Evolutionary conservation across 2,113 vertebrate genomes (phyloP), one percentile per base, ranked within the genome.

Genomic region (Chascanopsetta lugubris): DNA sequence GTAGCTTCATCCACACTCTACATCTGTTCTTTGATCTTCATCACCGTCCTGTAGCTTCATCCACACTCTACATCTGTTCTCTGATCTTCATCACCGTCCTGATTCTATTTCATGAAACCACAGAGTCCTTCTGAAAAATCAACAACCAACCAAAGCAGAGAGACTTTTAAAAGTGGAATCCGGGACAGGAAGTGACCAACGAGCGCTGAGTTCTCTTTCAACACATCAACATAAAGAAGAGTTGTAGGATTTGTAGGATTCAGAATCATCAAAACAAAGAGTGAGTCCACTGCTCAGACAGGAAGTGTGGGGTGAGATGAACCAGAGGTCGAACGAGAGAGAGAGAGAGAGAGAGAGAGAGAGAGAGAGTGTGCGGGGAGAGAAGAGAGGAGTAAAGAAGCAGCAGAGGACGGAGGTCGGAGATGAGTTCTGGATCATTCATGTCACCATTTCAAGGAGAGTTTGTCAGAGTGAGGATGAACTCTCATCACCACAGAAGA

Each of bases 391-490:
- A 87, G 79, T 77, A 73, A 82, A 72, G 89, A 77, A 70, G 89
- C 87, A 86, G 21, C 57, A 87, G 84, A 87, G 79, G 77, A 73
- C 81, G 75, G 89, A 77, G n/a, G n/a, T n/a, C n/a, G n/a, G n/a
- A n/a, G n/a, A n/a, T n/a, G n/a, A n/a, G n/a, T n/a, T n/a, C n/a
- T n/a, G 87, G 90, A 91, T 92, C 89, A 89, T 87, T 88, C 76
- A 86, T 90, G 91, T 91, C 86, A 92, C 92, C 92, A 93, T 91
- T 88, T 84, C 88, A 92, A 90, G 32, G 65, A 83, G 74, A 77
- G 62, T 86, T 85, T n/a, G n/a, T n/a, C n/a, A n/a, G n/a, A n/a
- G n/a, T n/a, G n/a, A n/a, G n/a, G n/a, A n/a, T n/a, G n/a, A n/a
- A n/a, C n/a, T n/a, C n/a, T n/a, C n/a, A n/a, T n/a, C n/a, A n/a